phyloP scores from a whole-genome alignment of 1,140 invertebrate genomes.

The Panagrolaimus sp. region DNA sequence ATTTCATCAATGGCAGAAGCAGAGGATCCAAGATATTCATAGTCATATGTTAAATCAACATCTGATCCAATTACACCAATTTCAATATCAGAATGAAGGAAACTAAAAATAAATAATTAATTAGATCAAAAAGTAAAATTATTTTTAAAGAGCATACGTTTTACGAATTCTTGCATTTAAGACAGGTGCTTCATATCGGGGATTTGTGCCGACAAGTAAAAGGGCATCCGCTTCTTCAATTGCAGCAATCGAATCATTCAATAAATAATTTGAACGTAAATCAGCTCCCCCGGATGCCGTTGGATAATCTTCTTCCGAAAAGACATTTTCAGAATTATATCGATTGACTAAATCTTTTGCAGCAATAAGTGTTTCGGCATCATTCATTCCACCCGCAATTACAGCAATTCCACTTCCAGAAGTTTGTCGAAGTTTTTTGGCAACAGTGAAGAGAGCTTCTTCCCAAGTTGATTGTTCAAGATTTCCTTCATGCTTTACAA shows the following conservation, averaged over 20 bases:
- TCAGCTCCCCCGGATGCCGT: slow-evolving; percentile 78
- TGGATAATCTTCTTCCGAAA: slow-evolving; percentile 83
- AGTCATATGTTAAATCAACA: slow-evolving; percentile 87
- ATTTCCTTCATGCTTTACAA: slow-evolving; percentile 72
- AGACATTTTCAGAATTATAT: slow-evolving; percentile 77
- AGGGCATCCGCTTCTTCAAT: slow-evolving; percentile 88
- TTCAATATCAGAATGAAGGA: slow-evolving; percentile 63
- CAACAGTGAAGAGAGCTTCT: slow-evolving; percentile 55
- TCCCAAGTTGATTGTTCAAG: slow-evolving; percentile 51
- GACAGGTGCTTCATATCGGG: slow-evolving; percentile 91
- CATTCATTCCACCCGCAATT: slow-evolving; percentile 80
- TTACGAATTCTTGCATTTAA: slow-evolving; percentile 92
- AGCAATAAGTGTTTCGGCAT: slow-evolving; percentile 75
- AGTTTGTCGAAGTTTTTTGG: slow-evolving; percentile 58
- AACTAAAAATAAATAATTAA: slow-evolving; percentile 55
- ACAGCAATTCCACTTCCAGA: slow-evolving; percentile 69
- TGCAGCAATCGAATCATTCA: slow-evolving; percentile 65
- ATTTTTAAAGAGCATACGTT: slow-evolving; percentile 40
- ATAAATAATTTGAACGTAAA: slow-evolving; percentile 67
- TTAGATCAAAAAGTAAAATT: slow-evolving; percentile 16
- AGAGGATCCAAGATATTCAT: slow-evolving; percentile 64
- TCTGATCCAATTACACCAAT: slow-evolving; percentile 78
- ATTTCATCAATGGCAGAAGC: slow-evolving; percentile 47
- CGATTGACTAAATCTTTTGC: slow-evolving; percentile 90
- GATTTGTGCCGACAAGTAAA: slow-evolving; percentile 89